These are phyloP conservation scores for western clawed frog (Xenopus tropicalis) DNA, from an alignment of 2,113 vertebrate species.

Conservation along the genomic window DNA sequence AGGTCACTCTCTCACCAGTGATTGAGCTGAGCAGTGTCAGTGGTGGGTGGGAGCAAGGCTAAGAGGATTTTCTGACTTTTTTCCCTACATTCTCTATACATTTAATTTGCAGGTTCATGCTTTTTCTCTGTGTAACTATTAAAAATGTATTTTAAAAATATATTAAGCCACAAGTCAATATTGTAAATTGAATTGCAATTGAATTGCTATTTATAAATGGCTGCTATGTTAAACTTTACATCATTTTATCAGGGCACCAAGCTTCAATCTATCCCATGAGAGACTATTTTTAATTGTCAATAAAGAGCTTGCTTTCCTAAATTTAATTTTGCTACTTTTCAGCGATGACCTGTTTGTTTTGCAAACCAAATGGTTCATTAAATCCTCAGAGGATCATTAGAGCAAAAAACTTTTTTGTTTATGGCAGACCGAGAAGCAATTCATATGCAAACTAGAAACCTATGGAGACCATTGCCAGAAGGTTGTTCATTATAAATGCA, in stretches of 20 bases:
- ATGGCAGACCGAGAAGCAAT: conserved; percentile 36
- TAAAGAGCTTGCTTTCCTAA: conserved; percentile 12
- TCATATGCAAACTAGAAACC: conserved; percentile 41
- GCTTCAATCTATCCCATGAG: neutral
- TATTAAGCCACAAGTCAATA: too few relatives aligned
- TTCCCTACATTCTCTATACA: too few relatives aligned
- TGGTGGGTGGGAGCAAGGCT: too few relatives aligned
- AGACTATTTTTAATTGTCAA: conserved; percentile 8
- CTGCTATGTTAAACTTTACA: too few relatives aligned
- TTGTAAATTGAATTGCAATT: too few relatives aligned
- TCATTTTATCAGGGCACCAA: neutral
- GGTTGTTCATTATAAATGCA: conserved; percentile 42
- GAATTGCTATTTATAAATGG: too few relatives aligned
- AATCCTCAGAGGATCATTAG: conserved; percentile 37
- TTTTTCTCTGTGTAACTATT: too few relatives aligned
- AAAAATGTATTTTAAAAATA: too few relatives aligned
- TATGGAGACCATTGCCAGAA: conserved; percentile 41
- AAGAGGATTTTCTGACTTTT: too few relatives aligned
- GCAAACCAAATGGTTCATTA: conserved; percentile 39
- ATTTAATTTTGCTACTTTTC: conserved; percentile 11
- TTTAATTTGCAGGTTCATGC: too few relatives aligned
- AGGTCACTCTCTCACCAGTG: too few relatives aligned
- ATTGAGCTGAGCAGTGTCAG: too few relatives aligned
- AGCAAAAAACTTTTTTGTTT: conserved; percentile 36
- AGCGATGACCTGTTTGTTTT: conserved; percentile 38